Evolutionary conservation across 2,113 vertebrate genomes (phyloP).

Genomic region (Eulacestoma nigropectus): DNA sequence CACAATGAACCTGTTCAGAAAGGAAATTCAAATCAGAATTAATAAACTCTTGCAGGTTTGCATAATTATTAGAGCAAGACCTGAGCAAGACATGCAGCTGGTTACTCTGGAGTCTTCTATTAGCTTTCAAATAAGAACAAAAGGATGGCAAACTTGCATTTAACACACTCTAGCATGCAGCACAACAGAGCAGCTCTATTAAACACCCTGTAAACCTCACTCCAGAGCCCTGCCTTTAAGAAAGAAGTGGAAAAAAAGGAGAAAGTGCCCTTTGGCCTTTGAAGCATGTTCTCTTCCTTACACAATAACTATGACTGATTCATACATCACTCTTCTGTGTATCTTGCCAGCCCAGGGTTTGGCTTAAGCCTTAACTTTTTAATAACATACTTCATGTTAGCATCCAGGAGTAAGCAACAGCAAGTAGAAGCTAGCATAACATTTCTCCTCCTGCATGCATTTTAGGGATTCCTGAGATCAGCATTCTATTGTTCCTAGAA

Average conservation of each 20-base stretch:
- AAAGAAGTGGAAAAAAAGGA: not conserved
- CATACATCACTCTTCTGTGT: not conserved
- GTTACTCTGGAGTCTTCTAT: not conserved
- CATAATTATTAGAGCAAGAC: not conserved
- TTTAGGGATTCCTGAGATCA: not conserved
- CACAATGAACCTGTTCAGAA: not conserved
- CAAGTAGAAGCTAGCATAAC: not conserved
- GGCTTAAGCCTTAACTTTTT: not conserved
- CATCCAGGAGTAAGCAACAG: not conserved
- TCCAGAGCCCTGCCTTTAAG: not conserved
- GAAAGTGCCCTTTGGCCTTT: not conserved
- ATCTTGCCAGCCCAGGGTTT: not conserved
- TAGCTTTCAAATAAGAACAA: not conserved
- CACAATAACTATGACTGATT: not conserved
- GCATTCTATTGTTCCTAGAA: not conserved
- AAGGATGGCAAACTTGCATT: not conserved
- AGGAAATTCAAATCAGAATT: not conserved
- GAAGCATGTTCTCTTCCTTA: not conserved
- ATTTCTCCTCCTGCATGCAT: not conserved
- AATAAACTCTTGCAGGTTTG: not conserved
- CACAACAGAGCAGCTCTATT: not conserved
- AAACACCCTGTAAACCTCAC: not conserved
- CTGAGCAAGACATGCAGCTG: not conserved
- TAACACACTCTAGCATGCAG: not conserved
- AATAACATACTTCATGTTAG: not conserved